These are phyloP conservation scores for Lysandra bellargus DNA, from an alignment of 2,888 invertebrate species.

Conservation along the genomic window DNA sequence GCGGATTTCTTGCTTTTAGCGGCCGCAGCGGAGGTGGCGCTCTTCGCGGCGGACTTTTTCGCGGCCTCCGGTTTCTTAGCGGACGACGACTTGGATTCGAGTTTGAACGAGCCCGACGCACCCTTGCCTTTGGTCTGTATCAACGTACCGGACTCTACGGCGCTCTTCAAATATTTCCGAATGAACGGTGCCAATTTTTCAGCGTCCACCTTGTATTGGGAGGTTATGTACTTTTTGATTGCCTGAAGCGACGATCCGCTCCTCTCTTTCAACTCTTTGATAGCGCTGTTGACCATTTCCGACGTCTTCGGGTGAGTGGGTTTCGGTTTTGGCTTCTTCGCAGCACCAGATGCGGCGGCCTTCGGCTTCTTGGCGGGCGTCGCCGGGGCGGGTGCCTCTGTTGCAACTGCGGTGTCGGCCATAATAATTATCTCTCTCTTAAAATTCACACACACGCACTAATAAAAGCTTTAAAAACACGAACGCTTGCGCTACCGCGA, in stretches of 20 bases:
- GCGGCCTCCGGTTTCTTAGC: conserved; percentile 42
- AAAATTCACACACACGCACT: too few species aligned
- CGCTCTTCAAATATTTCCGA: conserved; percentile 76
- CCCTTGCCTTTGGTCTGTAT: conserved; percentile 80
- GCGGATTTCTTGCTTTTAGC: conserved; percentile 44
- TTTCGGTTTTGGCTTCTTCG: conserved; percentile 54
- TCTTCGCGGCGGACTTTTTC: conserved; percentile 42
- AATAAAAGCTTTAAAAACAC: too few species aligned
- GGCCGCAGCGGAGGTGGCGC: conserved; percentile 45
- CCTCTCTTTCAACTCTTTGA: conserved; percentile 75
- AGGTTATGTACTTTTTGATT: conserved; percentile 83
- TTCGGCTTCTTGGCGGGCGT: conserved; percentile 52
- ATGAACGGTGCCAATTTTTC: conserved; percentile 81
- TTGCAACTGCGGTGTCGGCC: conserved; percentile 52
- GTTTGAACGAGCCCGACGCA: conserved; percentile 70
- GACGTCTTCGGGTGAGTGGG: conserved; percentile 54
- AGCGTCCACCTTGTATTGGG: conserved; percentile 79
- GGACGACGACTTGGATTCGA: conserved; percentile 52
- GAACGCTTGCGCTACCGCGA: neutral
- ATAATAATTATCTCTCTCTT: conserved; percentile 34
- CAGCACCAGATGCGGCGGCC: conserved; percentile 43
- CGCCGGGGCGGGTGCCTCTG: conserved; percentile 51
- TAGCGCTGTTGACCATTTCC: conserved; percentile 80
- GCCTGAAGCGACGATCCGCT: conserved; percentile 80
- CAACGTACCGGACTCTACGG: conserved; percentile 75